Base-by-base conservation (phyloP, 2,888 invertebrate species). In the Chymomyza amoena region DNA sequence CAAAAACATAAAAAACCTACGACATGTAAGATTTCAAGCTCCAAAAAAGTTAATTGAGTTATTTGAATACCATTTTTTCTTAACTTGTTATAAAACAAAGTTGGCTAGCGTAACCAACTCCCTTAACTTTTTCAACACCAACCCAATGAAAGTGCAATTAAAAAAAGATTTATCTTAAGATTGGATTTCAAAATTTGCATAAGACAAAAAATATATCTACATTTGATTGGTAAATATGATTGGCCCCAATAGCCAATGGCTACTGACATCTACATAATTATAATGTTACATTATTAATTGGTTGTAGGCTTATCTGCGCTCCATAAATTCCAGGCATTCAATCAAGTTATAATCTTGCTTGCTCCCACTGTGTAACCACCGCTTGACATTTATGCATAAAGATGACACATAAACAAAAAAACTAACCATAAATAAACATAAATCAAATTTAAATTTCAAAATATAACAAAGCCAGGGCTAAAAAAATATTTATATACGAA, bases 321-420 rank as follows among this genome's bases (percentile, higher is more conserved):
- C 39, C 4, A 45, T 13, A 45, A 45, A 45, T 45, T 45, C 39
- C 39, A 45, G 39, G 39, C 39, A 45, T 45, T 45, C 39, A 45
- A 45, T 45, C 39, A 45, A 45, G 39, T 4, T 45, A 45, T 13
- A 13, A 13, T 13, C 39, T 45, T 45, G 39, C 39, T 45, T 45
- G 39, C 39, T 45, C 39, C 39, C 39, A 45, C 13, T 45, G 39
- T 45, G 39, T 13, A 45, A 13, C 39, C 39, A 18, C 54, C 80
- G 87, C 78, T 83, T 83, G 87, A 83, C 83, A 87, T 83, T 87
- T 83, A 54, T 71, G 71, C 83, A 83, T 84, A 15, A 57, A 25
- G 57, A 57, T 25, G 57, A 57, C 20, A 25, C 16, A 57, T 15
- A 56, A 56, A 57, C 25, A 25, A 20, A 15, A 28, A 20, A 25